Conservation (phyloP, 2,888 invertebrate species). For the Amphipoea lucens region DNA sequence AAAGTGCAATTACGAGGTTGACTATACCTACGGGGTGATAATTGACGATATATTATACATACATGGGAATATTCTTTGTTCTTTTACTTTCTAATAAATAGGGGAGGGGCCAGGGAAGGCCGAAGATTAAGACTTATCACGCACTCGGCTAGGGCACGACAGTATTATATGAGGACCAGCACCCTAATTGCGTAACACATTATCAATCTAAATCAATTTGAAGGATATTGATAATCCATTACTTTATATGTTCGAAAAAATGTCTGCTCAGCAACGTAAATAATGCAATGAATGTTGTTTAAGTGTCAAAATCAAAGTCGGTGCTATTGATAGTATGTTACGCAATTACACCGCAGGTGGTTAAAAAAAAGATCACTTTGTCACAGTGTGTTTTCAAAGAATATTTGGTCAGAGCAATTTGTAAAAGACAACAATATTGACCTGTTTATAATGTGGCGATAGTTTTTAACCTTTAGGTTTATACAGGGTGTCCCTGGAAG, state of each 20-base stretch:
- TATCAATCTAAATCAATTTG: neutral
- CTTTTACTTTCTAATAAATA: neutral
- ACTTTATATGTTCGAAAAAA: neutral
- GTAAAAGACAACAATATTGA: neutral
- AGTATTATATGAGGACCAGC: neutral
- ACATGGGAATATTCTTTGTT: constrained; percentile 15
- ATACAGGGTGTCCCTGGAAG: neutral
- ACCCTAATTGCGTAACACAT: neutral
- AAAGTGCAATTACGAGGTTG: neutral
- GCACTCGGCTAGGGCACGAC: neutral
- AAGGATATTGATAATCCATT: neutral
- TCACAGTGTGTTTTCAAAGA: neutral
- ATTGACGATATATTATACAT: neutral
- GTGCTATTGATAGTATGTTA: neutral
- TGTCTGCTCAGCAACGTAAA: neutral
- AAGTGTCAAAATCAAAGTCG: neutral
- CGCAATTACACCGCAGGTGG: neutral
- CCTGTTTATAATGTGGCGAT: neutral
- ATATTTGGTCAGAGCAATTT: neutral
- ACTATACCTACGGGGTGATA: neutral
- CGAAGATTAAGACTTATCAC: neutral
- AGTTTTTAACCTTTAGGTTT: neutral
- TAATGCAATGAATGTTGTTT: neutral
- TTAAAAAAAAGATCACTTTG: neutral
- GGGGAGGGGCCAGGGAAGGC: neutral